Evolutionary conservation across 2,113 vertebrate species (phyloP).

Genomic region (Oxyruncus cristatus): DNA sequence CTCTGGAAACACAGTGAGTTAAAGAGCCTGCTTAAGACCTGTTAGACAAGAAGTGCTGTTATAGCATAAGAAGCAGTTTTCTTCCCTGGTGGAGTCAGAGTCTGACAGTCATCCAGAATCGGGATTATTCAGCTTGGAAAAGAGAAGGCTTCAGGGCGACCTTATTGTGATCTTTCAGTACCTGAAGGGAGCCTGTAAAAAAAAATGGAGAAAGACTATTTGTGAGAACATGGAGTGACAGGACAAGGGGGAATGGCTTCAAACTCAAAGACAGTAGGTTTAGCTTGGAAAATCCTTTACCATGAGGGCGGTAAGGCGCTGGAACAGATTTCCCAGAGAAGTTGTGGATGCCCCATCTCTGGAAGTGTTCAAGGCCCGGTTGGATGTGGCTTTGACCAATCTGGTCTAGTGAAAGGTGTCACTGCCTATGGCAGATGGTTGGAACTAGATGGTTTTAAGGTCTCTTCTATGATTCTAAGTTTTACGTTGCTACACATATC

Average conservation of each 20-base stretch:
- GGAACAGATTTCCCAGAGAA: background rate
- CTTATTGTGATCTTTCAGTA: accelerated
- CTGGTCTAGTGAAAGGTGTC: background rate
- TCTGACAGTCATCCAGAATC: background rate
- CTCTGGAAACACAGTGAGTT: background rate
- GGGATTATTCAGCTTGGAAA: background rate
- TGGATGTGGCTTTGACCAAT: background rate
- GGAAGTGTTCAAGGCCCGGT: background rate
- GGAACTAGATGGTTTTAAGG: background rate
- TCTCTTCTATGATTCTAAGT: background rate
- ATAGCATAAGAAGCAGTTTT: background rate
- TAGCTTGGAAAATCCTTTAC: background rate
- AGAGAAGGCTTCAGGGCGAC: background rate
- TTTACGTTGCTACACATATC: background rate
- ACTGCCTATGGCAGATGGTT: background rate
- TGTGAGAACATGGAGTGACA: background rate
- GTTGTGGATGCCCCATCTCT: background rate
- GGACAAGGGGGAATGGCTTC: background rate
- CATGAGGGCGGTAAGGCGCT: background rate
- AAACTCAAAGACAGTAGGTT: background rate
- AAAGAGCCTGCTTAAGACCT: background rate
- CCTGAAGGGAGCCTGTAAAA: background rate
- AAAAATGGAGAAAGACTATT: background rate
- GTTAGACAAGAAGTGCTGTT: background rate
- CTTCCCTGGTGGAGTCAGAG: background rate